phyloP scores from a whole-genome alignment of 92 coral and sea anemone species.

The Galaxea fascicularis region DNA sequence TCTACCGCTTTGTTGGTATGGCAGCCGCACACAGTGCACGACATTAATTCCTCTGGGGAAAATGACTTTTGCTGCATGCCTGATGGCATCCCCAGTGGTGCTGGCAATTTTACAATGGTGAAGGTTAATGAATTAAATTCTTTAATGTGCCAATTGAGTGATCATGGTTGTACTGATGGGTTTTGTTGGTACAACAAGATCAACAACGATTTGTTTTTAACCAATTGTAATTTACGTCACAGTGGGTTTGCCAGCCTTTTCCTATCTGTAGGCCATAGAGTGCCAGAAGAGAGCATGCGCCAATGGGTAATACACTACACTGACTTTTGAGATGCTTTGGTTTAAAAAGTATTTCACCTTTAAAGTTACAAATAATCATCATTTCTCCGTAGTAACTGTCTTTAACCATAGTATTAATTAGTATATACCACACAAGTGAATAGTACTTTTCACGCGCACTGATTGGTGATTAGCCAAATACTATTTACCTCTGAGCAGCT shows the following conservation, averaged over 20 bases:
- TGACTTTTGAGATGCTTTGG: conserved; percentile 17
- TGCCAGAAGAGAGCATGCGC: conserved; percentile 20
- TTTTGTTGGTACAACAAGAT: background rate
- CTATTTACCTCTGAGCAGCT: too few relatives aligned
- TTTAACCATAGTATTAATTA: conserved; percentile 8
- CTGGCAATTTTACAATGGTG: background rate
- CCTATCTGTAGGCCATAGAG: background rate
- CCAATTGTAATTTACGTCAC: background rate
- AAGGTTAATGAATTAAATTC: background rate
- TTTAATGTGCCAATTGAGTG: background rate
- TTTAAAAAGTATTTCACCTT: conserved; percentile 6
- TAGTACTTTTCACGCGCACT: too few relatives aligned
- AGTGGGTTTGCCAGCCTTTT: background rate
- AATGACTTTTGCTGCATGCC: too few relatives aligned
- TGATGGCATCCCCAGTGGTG: too few relatives aligned
- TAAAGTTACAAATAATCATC: conserved; percentile 17
- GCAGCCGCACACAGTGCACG: too few relatives aligned
- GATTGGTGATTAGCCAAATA: too few relatives aligned
- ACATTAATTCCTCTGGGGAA: too few relatives aligned
- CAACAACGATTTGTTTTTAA: conserved; percentile 4
- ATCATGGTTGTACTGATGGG: conserved; percentile 6
- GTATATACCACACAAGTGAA: too few relatives aligned
- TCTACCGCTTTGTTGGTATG: too few relatives aligned
- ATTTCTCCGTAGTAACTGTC: conserved; percentile 19
- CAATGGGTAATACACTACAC: background rate